These are phyloP conservation scores for Crocallis elinguaria DNA, from an alignment of 2,888 invertebrate species.

Conservation along the genomic window DNA sequence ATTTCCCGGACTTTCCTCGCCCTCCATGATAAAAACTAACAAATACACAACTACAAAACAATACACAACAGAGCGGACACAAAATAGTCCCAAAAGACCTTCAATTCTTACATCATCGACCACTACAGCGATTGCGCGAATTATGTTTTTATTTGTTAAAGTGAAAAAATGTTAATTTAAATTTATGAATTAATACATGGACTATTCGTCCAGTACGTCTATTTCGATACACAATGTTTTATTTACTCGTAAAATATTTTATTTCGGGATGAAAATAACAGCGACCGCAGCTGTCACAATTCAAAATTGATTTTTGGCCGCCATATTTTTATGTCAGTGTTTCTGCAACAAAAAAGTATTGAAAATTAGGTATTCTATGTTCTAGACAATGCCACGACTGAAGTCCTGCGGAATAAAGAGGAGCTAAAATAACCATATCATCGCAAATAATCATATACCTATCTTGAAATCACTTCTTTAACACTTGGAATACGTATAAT, in stretches of 20 bases:
- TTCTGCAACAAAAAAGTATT: no score
- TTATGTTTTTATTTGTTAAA: slow-evolving; percentile 3
- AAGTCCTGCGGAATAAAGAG: no score
- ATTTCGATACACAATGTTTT: slow-evolving; percentile 12
- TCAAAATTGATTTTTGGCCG: slow-evolving; percentile 82
- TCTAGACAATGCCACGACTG: no score
- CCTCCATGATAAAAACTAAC: slow-evolving; percentile 62
- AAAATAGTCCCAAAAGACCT: slow-evolving; percentile 54
- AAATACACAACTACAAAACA: slow-evolving; percentile 45
- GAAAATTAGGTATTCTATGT: no score
- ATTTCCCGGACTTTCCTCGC: slow-evolving; percentile 64
- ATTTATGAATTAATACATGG: neutral
- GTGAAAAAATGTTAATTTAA: neutral
- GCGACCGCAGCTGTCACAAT: slow-evolving; percentile 58
- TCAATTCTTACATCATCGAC: slow-evolving; percentile 82
- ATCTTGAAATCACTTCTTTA: no score
- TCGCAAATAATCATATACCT: no score
- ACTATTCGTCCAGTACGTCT: neutral
- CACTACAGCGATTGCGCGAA: slow-evolving; percentile 49
- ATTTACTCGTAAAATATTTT: slow-evolving; percentile 50
- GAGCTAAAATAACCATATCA: no score
- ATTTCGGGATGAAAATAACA: slow-evolving; percentile 40
- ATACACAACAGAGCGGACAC: slow-evolving; percentile 56
- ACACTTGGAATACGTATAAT: no score
- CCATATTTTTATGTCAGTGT: slow-evolving; percentile 55